Percentiles rank a stretch among this genome's conserved stretches.
phyloP scores from a whole-genome alignment of 1,140 invertebrate genomes.

The Temnothorax longispinosus region DNA sequence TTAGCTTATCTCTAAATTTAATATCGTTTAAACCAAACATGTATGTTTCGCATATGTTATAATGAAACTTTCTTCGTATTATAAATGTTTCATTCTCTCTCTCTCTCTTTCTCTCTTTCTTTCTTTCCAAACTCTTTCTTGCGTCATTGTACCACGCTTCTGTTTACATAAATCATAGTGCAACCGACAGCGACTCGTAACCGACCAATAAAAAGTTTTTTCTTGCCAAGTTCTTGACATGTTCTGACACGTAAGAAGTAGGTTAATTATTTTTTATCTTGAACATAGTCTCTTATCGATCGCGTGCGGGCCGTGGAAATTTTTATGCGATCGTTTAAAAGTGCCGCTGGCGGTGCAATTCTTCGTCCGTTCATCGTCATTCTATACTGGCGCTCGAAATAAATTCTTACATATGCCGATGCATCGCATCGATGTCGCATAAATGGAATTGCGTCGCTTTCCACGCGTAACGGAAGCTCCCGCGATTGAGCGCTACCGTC shows the following conservation, averaged over 20 bases:
- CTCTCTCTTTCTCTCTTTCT: too few relatives aligned
- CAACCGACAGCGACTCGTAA: not conserved
- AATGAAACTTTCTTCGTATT: not conserved
- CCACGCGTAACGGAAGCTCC: not conserved
- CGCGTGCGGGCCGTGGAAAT: not conserved
- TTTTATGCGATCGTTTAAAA: not conserved
- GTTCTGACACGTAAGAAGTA: not conserved
- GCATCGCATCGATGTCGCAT: not conserved
- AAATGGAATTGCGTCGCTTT: not conserved
- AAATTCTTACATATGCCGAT: not conserved
- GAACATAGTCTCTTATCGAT: not conserved
- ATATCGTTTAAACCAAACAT: not conserved
- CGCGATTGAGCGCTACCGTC: not conserved
- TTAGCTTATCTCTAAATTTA: not conserved
- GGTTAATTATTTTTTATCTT: conserved; percentile 45
- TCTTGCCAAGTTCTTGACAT: not conserved
- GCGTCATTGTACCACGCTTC: not conserved
- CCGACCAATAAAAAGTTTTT: not conserved
- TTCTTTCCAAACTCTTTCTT: too few relatives aligned
- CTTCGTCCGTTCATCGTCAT: not conserved
- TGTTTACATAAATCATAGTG: conserved; percentile 17
- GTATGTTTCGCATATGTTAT: not conserved
- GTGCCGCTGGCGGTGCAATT: not conserved
- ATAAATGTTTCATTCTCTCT: not conserved
- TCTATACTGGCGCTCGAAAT: not conserved